Base-by-base conservation (phyloP, 2,797 vertebrate species). In the Cynodonichthys magdalenae region DNA sequence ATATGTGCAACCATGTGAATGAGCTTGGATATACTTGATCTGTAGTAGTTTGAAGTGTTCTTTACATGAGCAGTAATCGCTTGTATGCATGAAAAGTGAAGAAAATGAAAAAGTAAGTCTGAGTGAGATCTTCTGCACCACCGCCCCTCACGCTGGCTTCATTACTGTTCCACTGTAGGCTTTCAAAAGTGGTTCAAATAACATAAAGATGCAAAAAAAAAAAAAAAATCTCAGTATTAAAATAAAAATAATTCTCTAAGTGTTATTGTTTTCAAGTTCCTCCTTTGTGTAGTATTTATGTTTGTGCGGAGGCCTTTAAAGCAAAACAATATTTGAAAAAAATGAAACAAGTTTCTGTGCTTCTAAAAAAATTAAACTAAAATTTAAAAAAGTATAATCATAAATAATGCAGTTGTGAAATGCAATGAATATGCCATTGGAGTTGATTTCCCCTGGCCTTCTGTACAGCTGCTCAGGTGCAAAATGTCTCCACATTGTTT, bases 141-240 rank as follows among this genome's bases (percentile, higher is more conserved):
- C 12, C 36, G 12, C 36, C 36, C 0, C 2, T 12, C 36, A 12
- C 4, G 11, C 9, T 20, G n/a, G 3, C 10, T 46, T 48, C 18
- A 48, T 20, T 48, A 20, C 3, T 20, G 5, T 18, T 20, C 12
- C 46, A 48, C 36, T 39, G 36, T 39, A 39, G 36, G 36, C 36
- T 39, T 39, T 39, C 36, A 39, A 39, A 39, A 63, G 62, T 3
- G 50, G 41, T 73, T 82, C 66, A 77, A 53, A 77, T 41, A 46
- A 60, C 63, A 28, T 52, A 51, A 63, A 80, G 50, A 68, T 45
- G 52, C 69, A 9, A 29, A 46, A 58, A 18, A 24, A 24, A 24
- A 24, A 24, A 2, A 24, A 24, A 3, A 24, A 24, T 12, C 36
- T 39, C 36, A 12, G 36, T 39, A 14, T 39, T 39, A 66, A 68